Percentiles rank a stretch among this genome's conserved stretches.
phyloP scores from a whole-genome alignment of 2,797 vertebrate species.

The Pangasius mekongensis region DNA sequence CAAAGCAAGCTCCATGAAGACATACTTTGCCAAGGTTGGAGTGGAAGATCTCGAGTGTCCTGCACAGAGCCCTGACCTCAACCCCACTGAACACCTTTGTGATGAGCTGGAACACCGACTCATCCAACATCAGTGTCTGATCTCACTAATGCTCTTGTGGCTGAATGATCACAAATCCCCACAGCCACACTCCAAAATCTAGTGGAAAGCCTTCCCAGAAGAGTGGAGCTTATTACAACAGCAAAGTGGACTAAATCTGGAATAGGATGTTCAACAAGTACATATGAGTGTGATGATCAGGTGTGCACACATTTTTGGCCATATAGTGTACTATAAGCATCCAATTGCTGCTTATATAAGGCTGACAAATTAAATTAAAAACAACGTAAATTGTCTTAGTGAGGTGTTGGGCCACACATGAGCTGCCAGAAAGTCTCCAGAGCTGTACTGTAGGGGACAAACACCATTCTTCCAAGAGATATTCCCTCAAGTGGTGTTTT shows the following conservation, averaged over 20 bases:
- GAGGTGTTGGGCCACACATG: neutral
- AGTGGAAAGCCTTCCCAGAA: no score
- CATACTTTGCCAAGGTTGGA: neutral
- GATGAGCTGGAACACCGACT: neutral
- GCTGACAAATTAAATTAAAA: neutral
- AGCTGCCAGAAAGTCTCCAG: neutral
- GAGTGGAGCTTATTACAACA: no score
- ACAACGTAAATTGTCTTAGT: neutral
- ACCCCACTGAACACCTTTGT: neutral
- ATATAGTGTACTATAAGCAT: no score
- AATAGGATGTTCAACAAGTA: no score
- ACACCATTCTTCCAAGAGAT: neutral
- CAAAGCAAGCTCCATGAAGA: neutral
- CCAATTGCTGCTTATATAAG: neutral
- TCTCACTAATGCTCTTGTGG: neutral
- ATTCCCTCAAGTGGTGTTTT: no score
- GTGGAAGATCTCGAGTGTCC: neutral
- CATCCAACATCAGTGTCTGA: neutral
- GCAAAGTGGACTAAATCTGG: no score
- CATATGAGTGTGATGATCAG: no score
- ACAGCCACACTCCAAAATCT: no score
- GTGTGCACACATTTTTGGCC: no score
- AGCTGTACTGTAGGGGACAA: neutral
- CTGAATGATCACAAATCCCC: no score
- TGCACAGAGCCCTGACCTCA: neutral